Evolutionary conservation across 2,888 invertebrate genomes (phyloP), one percentile per base, ranked within the genome.

Genomic region (Tetragnatha montana): DNA sequence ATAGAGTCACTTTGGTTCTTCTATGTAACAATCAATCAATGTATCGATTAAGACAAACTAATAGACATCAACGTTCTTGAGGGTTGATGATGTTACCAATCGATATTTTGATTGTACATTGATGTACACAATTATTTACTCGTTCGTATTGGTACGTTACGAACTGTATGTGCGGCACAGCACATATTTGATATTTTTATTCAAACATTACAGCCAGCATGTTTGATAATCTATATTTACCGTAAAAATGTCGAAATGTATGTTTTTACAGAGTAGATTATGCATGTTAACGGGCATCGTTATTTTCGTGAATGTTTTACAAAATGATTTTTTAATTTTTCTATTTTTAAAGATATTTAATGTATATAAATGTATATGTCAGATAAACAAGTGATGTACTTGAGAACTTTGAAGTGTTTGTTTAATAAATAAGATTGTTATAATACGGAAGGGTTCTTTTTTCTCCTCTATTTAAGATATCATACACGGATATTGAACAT

Each of bases 271-370:
- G 51, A 80, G 71, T 86, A 86, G 86, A 86, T 80, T 86, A 51
- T 86, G 88, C 83, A 83, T 88, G 81, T 74, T 69, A 82, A 71
- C 74, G 78, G 35, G 35, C 81, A 79, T 85, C 79, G 82, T 88
- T 89, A 89, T 89, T 89, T 89, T 89, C 89, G 60, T 81, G 85
- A 81, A 81, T 81, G 84, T 81, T 89, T 89, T 89, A 89, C 85
- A 85, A 76, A 89, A 85, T 76, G 50, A 60, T 60, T 60, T 81
- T 89, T 89, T 89, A 85, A 79, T 84, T 73, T 89, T 84, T 89
- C 84, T 79, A 83, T 73, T 84, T 73, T 51, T 80, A 89, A 84
- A 70, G 79, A 81, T 89, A 78, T 84, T 49, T 60, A 50, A 75
- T 51, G 74, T 74, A 73, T 51, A 80, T 80, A 73, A 79, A 73